A percentile compares a stretch with the other conserved stretches of the same genome.
Evolutionary conservation across 2,888 invertebrate species (phyloP).

Genomic region (Rosalia funebris): DNA sequence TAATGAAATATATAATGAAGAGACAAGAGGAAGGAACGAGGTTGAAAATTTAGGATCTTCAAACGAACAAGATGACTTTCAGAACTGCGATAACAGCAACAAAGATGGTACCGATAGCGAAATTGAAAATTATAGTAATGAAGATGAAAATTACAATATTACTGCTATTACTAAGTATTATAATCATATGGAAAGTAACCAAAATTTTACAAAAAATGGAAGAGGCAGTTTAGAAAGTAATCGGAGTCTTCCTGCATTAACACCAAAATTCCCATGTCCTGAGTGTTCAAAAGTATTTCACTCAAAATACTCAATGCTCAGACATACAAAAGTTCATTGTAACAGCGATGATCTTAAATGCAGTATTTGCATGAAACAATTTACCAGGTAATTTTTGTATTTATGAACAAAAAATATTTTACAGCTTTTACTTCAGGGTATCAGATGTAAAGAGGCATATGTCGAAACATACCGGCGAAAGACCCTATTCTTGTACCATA

Average conservation of each 20-base stretch:
- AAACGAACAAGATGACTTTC: conserved; percentile 4
- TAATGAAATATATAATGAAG: conserved; percentile 9
- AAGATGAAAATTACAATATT: conserved; percentile 16
- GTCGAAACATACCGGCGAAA: conserved; percentile 50
- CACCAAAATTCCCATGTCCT: conserved; percentile 38
- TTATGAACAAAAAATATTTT: conserved; percentile 5
- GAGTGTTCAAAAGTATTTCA: conserved; percentile 44
- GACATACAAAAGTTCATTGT: conserved; percentile 48
- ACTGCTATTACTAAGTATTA: not conserved
- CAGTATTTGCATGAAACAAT: conserved; percentile 44
- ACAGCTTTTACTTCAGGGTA: conserved; percentile 40
- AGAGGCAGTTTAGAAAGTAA: conserved; percentile 25
- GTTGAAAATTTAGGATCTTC: conserved; percentile 6
- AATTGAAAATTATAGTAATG: conserved; percentile 20
- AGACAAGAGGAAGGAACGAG: conserved; percentile 11
- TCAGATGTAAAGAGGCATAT: conserved; percentile 55
- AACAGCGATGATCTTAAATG: conserved; percentile 44
- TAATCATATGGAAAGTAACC: conserved; percentile 2
- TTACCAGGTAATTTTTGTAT: conserved; percentile 44
- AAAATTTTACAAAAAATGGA: conserved; percentile 20
- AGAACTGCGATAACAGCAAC: conserved; percentile 3
- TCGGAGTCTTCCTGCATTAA: not conserved
- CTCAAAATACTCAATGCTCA: conserved; percentile 46
- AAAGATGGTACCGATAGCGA: conserved; percentile 4
- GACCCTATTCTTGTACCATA: conserved; percentile 47